Evolutionary conservation across 1,140 invertebrate species (phyloP).

Genomic region (Magallana angulata): DNA sequence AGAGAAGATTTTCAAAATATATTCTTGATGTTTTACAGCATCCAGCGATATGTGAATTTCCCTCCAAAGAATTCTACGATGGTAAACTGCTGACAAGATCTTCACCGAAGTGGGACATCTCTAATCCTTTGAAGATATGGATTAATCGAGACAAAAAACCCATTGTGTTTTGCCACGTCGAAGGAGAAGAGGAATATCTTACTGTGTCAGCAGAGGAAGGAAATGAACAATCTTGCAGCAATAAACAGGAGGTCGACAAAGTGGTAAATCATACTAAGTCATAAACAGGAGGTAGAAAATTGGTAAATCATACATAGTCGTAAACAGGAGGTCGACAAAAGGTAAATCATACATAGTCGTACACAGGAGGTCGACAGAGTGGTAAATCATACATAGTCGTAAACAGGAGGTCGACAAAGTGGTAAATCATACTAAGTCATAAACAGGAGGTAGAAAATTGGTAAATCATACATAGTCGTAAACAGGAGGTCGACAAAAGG

Average conservation of each 20-base stretch:
- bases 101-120: slow-evolving; percentile 42
- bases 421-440: too few species aligned
- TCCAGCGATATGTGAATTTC: slow-evolving; percentile 69
- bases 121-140: slow-evolving; percentile 56
- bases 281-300: too few species aligned
- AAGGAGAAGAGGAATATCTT: slow-evolving; percentile 70
- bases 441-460: too few species aligned
- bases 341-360: too few species aligned
- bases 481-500: too few species aligned
- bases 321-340: too few species aligned
- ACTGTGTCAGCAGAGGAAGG: slow-evolving; percentile 71
- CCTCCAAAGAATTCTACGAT: slow-evolving; percentile 70
- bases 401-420: too few species aligned
- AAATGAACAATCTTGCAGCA: slow-evolving; percentile 71
- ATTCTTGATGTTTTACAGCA: slow-evolving; percentile 61
- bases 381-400: too few species aligned
- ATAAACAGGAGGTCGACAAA: slow-evolving; percentile 67
- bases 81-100: slow-evolving; percentile 59
- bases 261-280: slow-evolving; percentile 61
- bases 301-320: too few species aligned
- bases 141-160: slow-evolving; percentile 48
- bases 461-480: too few species aligned
- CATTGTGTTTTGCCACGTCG: slow-evolving; percentile 70
- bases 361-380: too few species aligned
- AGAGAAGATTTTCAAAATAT: background rate